phyloP scores from a whole-genome alignment of 2,797 vertebrate species.

The Lophotriccus pileatus region DNA sequence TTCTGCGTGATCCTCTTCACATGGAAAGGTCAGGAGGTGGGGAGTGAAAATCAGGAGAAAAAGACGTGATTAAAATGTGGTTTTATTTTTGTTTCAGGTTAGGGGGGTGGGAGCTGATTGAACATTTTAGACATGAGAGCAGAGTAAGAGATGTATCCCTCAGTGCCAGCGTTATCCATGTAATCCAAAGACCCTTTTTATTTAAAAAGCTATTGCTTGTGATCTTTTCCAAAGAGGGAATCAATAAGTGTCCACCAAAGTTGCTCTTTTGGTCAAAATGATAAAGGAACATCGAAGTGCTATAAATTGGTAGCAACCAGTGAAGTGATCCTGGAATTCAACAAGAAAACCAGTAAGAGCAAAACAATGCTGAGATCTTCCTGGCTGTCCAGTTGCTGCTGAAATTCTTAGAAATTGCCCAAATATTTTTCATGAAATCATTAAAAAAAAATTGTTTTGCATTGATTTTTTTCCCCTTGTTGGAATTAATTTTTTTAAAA shows the following conservation, averaged over 20 bases:
- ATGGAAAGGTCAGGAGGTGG: slow-evolving; percentile 61
- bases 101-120: slow-evolving; percentile 30
- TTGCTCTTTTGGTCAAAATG: slow-evolving; percentile 64
- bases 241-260: slow-evolving; percentile 67
- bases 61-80: slow-evolving; percentile 66
- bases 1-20: slow-evolving; percentile 63
- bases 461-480: not conserved
- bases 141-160: not conserved
- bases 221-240: slow-evolving; percentile 66
- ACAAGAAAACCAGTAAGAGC: slow-evolving; percentile 12
- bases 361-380: not conserved
- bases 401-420: not conserved
- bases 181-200: slow-evolving; percentile 56
- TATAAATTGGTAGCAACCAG: slow-evolving; percentile 52
- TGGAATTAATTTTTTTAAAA: not conserved
- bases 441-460: not conserved
- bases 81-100: slow-evolving; percentile 68
- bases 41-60: slow-evolving; percentile 60
- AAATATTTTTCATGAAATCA: not conserved
- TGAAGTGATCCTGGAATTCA: not conserved
- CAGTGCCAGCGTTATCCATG: slow-evolving; percentile 42
- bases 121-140: slow-evolving; percentile 52
- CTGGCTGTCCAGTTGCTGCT: not conserved
- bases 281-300: slow-evolving; percentile 43
- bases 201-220: slow-evolving; percentile 55